Evolutionary conservation across 37 sponge, comb jelly and placozoan species (phyloP), one percentile per base, ranked within the genome.

Genomic region (Petrosia ficiformis): DNA sequence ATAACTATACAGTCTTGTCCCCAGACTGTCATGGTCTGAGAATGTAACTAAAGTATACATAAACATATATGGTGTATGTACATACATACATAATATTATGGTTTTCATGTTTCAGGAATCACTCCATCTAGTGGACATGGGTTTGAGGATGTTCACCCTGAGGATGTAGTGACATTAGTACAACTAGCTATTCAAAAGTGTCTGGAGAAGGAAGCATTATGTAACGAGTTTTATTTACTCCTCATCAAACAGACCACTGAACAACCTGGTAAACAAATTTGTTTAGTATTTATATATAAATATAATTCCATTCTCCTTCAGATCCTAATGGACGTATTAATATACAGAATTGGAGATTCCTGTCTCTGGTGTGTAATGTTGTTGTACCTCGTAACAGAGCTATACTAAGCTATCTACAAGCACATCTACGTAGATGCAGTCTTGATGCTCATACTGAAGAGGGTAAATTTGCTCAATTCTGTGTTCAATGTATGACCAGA

Each of bases 221-320:
- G 97, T 80, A 96, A 96, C 58, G 97, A 96, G 74, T 90, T 96
- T 77, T 96, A 90, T 48, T 73, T 96, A 29, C 97, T 93, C 77
- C 78, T 96, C 42, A 87, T 96, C 70, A 96, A 96, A 63, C 97
- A 96, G 86, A 94, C 97, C 25, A 96, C 97, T 6, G 97, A 96
- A 73, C 97, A 96, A 68, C 94, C 94, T 71, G 92, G 92, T 87
- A 26, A 44, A 67, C 8, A 0, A 0, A 48, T 48, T 48, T 48
- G 14, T 48, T 48, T 48, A 14, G 14, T 19, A 19, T 8, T 48
- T 8, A 8, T 48, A 48, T 19, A 48, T 48, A 19, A 19, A 48
- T 48, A 19, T 8, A 19, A 48, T 48, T 48, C 14, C 14, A 19
- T 19, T 67, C 57, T n/a, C 39, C 19, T 75, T 35, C 72, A 87